phyloP scores from a whole-genome alignment of 2,888 invertebrate species.

The Poecilus cupreus region DNA sequence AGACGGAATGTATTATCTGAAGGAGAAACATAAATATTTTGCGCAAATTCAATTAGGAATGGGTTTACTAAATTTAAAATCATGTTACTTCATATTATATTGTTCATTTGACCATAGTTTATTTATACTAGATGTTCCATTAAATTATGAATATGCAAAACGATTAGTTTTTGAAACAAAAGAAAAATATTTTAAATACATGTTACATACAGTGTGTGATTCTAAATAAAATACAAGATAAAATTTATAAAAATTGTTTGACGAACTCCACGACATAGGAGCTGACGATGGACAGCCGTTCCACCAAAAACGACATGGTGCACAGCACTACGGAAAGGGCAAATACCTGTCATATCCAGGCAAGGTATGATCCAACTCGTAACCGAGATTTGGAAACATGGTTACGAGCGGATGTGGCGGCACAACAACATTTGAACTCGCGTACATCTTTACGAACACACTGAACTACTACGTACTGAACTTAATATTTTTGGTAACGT shows the following conservation, averaged over 20 bases:
- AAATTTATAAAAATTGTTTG: constrained; percentile 4
- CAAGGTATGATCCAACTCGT: too few relatives aligned
- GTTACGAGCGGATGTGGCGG: too few relatives aligned
- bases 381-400: too few relatives aligned
- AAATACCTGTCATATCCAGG: too few relatives aligned
- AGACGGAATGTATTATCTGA: constrained; percentile 29
- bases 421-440: too few relatives aligned
- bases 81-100: constrained; percentile 61
- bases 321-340: too few relatives aligned
- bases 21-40: constrained; percentile 59
- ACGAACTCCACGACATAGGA: too few relatives aligned
- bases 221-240: background rate
- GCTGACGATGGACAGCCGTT: too few relatives aligned
- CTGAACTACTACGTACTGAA: too few relatives aligned
- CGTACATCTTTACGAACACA: too few relatives aligned
- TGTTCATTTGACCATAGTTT: constrained; percentile 47
- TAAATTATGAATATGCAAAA: constrained; percentile 54
- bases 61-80: constrained; percentile 61
- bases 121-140: constrained; percentile 51
- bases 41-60: constrained; percentile 60
- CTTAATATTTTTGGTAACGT: too few relatives aligned
- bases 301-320: too few relatives aligned
- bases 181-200: constrained; percentile 60
- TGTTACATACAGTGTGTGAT: constrained; percentile 59
- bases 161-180: constrained; percentile 58